Percentiles rank a stretch among this genome's conserved stretches.
Conservation (phyloP, 2,797 vertebrate genomes). For the Gadopsis marmoratus region DNA sequence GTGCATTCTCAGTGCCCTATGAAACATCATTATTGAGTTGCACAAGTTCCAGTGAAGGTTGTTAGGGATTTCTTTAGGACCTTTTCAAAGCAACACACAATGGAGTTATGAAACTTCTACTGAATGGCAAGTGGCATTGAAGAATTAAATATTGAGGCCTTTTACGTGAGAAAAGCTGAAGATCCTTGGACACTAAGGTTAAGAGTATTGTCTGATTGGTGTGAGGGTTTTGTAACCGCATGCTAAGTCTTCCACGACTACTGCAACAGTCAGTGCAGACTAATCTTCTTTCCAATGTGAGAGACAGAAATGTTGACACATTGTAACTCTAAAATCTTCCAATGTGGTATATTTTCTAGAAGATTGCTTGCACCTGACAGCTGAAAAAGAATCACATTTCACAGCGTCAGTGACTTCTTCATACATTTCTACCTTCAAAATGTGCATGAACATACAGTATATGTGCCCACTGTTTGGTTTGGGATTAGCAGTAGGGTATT, state of each 20-base stretch:
- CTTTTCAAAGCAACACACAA: slow-evolving; percentile 41
- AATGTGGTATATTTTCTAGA: background rate
- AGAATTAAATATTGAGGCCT: slow-evolving; percentile 9
- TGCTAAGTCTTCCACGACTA: slow-evolving; percentile 4
- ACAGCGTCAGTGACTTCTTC: background rate
- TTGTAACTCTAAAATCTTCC: background rate
- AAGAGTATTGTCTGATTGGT: slow-evolving; percentile 34
- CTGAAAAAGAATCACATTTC: background rate
- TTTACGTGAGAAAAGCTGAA: slow-evolving; percentile 26
- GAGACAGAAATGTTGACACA: background rate
- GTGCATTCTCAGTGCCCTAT: background rate
- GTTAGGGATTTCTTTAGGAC: slow-evolving; percentile 28
- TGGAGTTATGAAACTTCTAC: slow-evolving; percentile 34
- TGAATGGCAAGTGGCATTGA: slow-evolving; percentile 28
- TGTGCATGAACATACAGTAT: background rate
- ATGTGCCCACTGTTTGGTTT: background rate
- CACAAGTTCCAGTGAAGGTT: background rate
- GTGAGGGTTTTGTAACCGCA: slow-evolving; percentile 34
- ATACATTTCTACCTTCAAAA: background rate
- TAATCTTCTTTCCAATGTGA: slow-evolving; percentile 1
- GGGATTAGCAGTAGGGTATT: background rate
- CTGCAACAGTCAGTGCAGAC: slow-evolving; percentile 8
- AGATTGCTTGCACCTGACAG: background rate
- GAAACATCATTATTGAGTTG: slow-evolving; percentile 19
- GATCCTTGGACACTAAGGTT: slow-evolving; percentile 33